Evolutionary conservation across 2,888 invertebrate species (phyloP).

Genomic region (Amphipoea oculea): DNA sequence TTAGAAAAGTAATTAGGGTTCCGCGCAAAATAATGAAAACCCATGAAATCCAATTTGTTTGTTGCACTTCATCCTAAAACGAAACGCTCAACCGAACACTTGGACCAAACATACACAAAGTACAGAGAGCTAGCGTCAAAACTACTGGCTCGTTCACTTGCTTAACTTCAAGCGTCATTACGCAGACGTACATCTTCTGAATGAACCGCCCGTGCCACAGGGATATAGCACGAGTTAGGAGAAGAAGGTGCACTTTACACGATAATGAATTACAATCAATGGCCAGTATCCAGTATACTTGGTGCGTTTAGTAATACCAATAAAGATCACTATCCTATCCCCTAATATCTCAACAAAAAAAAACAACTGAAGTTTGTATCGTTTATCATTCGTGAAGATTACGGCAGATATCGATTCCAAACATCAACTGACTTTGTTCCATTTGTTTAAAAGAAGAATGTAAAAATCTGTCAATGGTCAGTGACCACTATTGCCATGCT

Average conservation of each 20-base stretch:
- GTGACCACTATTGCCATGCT: too few species aligned
- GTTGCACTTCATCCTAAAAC: too few species aligned
- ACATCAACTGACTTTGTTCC: background rate
- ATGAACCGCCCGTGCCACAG: constrained; percentile 58
- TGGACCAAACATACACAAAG: constrained; percentile 42
- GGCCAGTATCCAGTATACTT: too few species aligned
- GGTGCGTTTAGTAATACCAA: background rate
- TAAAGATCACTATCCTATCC: too few species aligned
- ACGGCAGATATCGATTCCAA: background rate
- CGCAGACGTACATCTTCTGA: constrained; percentile 65
- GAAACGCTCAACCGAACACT: background rate
- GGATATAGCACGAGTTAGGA: constrained; percentile 20
- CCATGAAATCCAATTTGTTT: too few species aligned
- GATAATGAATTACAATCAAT: background rate
- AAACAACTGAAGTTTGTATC: background rate
- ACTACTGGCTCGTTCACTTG: constrained; percentile 66
- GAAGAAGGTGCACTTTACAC: constrained; percentile 34
- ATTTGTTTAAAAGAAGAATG: background rate
- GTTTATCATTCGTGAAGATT: background rate
- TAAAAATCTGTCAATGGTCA: background rate
- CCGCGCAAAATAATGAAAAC: too few species aligned
- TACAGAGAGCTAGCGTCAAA: constrained; percentile 67
- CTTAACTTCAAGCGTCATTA: constrained; percentile 77
- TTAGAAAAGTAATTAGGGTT: too few species aligned
- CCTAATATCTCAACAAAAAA: background rate